Conservation (phyloP, 2,113 vertebrate genomes). For the Leptodactylus fuscus region DNA sequence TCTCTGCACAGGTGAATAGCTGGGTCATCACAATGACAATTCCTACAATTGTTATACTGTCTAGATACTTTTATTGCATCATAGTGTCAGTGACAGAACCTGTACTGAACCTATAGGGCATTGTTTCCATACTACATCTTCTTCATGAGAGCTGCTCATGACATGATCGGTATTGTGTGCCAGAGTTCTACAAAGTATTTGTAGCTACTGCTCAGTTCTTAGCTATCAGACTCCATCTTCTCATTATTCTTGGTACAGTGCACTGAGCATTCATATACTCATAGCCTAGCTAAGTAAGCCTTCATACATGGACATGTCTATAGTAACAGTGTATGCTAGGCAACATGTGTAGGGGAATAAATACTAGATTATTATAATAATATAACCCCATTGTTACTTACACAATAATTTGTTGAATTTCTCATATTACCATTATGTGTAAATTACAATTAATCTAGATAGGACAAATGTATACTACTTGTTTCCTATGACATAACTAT, state of each 20-base stretch:
- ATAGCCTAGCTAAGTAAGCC: not conserved
- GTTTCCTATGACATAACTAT: too few species aligned
- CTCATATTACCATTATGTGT: too few species aligned
- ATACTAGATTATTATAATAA: too few species aligned
- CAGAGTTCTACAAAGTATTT: not conserved
- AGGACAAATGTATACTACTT: too few species aligned
- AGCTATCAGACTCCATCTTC: not conserved
- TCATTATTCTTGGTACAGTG: not conserved
- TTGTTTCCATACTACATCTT: not conserved
- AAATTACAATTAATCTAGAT: not conserved
- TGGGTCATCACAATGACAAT: not conserved
- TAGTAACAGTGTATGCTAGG: too few species aligned
- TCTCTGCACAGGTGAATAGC: not conserved
- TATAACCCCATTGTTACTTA: too few species aligned
- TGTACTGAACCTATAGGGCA: not conserved
- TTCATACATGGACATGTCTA: too few species aligned
- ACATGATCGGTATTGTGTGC: not conserved
- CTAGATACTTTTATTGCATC: too few species aligned
- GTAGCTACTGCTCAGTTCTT: not conserved
- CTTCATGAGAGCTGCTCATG: not conserved
- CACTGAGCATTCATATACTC: not conserved
- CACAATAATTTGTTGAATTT: not conserved
- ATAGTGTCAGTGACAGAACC: too few species aligned
- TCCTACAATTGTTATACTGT: not conserved
- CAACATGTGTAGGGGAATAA: too few species aligned